Evolutionary conservation across 2,113 vertebrate species (phyloP).

Genomic region (Dasyurus viverrinus): DNA sequence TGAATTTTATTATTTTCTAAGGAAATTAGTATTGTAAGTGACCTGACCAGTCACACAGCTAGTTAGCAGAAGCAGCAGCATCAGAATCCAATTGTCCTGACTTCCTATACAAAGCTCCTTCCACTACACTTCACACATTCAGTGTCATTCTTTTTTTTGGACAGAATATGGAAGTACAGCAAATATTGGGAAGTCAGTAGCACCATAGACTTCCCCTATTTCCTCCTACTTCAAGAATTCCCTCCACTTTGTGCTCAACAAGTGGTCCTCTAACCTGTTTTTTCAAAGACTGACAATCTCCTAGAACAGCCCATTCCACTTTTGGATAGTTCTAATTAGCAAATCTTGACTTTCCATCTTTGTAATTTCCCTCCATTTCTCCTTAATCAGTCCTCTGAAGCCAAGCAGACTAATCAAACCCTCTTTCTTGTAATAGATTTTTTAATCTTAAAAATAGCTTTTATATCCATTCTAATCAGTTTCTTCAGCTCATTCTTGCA

Average conservation of each 20-base stretch:
- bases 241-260: background rate
- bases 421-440: background rate
- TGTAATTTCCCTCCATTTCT: background rate
- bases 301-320: background rate
- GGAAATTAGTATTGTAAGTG: background rate
- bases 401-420: background rate
- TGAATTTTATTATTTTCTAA: background rate
- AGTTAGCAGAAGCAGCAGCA: too few relatives aligned
- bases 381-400: background rate
- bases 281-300: background rate
- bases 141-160: too few relatives aligned
- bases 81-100: too few relatives aligned
- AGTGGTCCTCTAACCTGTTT: background rate
- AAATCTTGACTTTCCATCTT: background rate
- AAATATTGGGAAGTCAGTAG: too few relatives aligned
- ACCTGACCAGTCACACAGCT: background rate
- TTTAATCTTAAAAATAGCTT: background rate
- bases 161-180: too few relatives aligned
- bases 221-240: background rate
- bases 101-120: too few relatives aligned
- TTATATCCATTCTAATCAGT: background rate
- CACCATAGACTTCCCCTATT: background rate
- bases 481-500: background rate
- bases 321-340: background rate
- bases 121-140: too few relatives aligned